Percentiles rank a stretch among this genome's conserved stretches.
Conservation (phyloP, 2,113 vertebrate genomes). For the Acrocephalus kingi region DNA sequence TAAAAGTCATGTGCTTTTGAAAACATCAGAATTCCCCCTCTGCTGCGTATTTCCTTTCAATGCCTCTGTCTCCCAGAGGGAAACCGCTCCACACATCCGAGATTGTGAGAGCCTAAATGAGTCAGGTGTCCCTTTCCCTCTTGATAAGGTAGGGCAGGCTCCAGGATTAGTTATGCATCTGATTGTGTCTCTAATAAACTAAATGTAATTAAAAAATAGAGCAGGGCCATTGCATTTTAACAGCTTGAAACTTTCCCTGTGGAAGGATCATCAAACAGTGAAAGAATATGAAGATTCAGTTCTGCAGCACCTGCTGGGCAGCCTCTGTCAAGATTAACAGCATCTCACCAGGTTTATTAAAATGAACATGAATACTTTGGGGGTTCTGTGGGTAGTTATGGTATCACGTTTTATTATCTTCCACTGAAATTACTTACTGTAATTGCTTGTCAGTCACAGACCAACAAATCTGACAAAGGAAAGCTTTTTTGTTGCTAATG, state of each 20-base stretch:
- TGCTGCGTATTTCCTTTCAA: not conserved
- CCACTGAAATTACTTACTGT: constrained; percentile 79
- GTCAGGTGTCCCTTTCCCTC: not conserved
- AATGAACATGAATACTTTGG: constrained; percentile 81
- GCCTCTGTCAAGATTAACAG: constrained; percentile 78
- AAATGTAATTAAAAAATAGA: constrained; percentile 81
- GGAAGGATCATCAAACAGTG: constrained; percentile 75
- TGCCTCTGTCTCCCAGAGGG: not conserved
- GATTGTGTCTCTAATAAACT: constrained; percentile 74
- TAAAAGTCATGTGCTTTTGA: not conserved
- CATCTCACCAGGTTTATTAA: constrained; percentile 77
- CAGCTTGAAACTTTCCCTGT: constrained; percentile 74
- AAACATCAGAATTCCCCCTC: not conserved
- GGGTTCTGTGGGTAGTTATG: constrained; percentile 77
- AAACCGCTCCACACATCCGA: not conserved
- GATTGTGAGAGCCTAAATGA: constrained; percentile 20
- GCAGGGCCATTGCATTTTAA: constrained; percentile 72
- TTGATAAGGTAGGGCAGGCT: constrained; percentile 8
- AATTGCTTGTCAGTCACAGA: constrained; percentile 85
- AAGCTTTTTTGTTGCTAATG: not conserved
- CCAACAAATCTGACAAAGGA: constrained; percentile 73
- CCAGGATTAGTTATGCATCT: constrained; percentile 66
- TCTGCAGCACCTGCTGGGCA: constrained; percentile 73
- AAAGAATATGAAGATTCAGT: constrained; percentile 75
- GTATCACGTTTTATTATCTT: constrained; percentile 82